These are phyloP conservation scores for Torymus auratus DNA, from an alignment of 2,888 invertebrate genomes.

Conservation along the genomic window DNA sequence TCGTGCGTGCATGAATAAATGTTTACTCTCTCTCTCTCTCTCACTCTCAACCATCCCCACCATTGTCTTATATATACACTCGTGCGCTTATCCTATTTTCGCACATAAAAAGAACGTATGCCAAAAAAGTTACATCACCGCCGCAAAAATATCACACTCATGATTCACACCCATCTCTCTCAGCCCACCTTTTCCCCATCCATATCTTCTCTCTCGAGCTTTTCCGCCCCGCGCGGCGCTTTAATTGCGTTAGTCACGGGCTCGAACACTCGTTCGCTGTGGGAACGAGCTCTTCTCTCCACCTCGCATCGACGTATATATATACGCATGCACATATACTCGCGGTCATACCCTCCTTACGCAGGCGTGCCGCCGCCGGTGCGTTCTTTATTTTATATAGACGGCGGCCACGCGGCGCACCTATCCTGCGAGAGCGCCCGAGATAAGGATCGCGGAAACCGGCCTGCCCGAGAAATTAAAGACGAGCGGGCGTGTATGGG, in stretches of 20 bases:
- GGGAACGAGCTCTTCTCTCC: neutral
- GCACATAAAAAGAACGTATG: no score
- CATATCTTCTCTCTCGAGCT: slow-evolving; percentile 2
- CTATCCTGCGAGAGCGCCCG: slow-evolving; percentile 27
- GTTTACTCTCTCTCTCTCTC: no score
- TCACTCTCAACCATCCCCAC: no score
- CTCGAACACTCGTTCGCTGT: slow-evolving; percentile 1
- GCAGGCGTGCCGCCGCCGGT: slow-evolving; percentile 49
- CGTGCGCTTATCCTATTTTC: no score
- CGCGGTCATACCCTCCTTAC: slow-evolving; percentile 34
- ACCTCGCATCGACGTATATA: neutral
- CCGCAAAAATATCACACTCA: neutral
- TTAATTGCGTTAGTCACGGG: slow-evolving; percentile 38
- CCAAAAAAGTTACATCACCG: no score
- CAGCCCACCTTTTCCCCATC: neutral
- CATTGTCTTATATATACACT: no score
- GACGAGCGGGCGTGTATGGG: neutral
- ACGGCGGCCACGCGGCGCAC: slow-evolving; percentile 48
- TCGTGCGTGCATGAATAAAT: no score
- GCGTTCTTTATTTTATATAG: slow-evolving; percentile 53
- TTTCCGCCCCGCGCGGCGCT: slow-evolving; percentile 37
- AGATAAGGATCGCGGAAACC: slow-evolving; percentile 59
- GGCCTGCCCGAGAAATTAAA: slow-evolving; percentile 48
- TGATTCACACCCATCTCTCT: neutral
- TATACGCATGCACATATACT: neutral